Evolutionary conservation across 2,797 vertebrate species (phyloP).

Genomic region (Adelosebastes latens): DNA sequence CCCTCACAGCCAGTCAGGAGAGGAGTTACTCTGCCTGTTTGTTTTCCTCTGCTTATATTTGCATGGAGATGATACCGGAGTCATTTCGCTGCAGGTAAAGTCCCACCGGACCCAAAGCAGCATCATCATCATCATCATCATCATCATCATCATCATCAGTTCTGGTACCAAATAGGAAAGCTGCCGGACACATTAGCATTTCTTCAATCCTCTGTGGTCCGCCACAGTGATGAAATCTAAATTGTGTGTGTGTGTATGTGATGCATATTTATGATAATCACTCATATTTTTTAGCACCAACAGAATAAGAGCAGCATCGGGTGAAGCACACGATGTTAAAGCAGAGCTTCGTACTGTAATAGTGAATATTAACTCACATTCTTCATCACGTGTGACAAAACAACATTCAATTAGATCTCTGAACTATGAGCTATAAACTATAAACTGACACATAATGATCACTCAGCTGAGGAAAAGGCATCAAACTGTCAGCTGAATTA

Average conservation of each 20-base stretch:
- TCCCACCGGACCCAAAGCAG: conserved; percentile 44
- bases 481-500: background rate
- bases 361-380: conserved; percentile 39
- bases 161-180: conserved; percentile 37
- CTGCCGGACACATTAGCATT: conserved; percentile 73
- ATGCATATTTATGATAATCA: conserved; percentile 68
- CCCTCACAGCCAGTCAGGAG: conserved; percentile 17
- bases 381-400: conserved; percentile 38
- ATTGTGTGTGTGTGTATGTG: conserved; percentile 37
- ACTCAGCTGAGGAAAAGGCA: background rate
- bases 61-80: conserved; percentile 34
- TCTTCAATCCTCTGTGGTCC: conserved; percentile 58
- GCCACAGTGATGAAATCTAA: conserved; percentile 59
- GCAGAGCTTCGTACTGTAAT: conserved; percentile 18
- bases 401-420: background rate
- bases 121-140: conserved; percentile 43
- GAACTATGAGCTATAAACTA: background rate
- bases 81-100: conserved; percentile 58
- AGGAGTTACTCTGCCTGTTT: conserved; percentile 29
- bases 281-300: conserved; percentile 22
- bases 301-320: conserved; percentile 10
- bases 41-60: conserved; percentile 59
- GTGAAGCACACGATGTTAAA: conserved; percentile 36
- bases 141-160: conserved; percentile 44
- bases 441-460: background rate